Conservation (phyloP, 2,888 invertebrate species). For the Spilosoma lubricipeda region DNA sequence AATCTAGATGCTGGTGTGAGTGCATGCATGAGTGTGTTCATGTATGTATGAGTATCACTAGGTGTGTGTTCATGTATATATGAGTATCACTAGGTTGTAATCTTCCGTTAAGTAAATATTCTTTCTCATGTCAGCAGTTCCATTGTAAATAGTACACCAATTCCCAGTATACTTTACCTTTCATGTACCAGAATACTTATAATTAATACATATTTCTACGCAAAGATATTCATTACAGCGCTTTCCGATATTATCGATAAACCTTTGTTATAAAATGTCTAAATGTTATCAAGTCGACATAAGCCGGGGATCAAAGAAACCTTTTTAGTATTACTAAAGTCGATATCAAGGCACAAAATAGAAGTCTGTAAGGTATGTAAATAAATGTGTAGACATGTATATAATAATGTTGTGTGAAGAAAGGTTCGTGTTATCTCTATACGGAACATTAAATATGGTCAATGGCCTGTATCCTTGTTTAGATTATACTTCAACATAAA, state of each 20-base stretch:
- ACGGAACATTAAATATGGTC: neutral
- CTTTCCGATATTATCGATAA: neutral
- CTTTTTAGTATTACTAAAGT: slow-evolving; percentile 9
- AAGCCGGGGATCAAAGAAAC: slow-evolving; percentile 17
- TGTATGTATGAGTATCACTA: neutral
- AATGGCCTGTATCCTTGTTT: neutral
- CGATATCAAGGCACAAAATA: neutral
- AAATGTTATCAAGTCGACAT: slow-evolving; percentile 5
- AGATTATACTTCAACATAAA: neutral
- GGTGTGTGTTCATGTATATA: too few relatives aligned
- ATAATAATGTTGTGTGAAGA: neutral
- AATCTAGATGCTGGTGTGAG: too few relatives aligned
- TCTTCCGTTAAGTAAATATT: neutral
- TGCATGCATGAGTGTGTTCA: neutral
- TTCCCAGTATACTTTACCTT: neutral
- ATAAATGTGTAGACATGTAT: neutral
- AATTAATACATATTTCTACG: neutral
- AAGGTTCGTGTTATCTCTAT: neutral
- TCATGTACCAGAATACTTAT: neutral
- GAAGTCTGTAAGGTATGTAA: neutral
- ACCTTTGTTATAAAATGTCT: neutral
- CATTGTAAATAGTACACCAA: neutral
- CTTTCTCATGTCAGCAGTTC: neutral
- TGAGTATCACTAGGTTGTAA: too few relatives aligned
- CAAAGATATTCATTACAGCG: neutral